A percentile compares a stretch with the other conserved stretches of the same genome.
These are phyloP conservation scores for Sitophilus oryzae DNA, from an alignment of 1,140 invertebrate species.

Conservation along the genomic window DNA sequence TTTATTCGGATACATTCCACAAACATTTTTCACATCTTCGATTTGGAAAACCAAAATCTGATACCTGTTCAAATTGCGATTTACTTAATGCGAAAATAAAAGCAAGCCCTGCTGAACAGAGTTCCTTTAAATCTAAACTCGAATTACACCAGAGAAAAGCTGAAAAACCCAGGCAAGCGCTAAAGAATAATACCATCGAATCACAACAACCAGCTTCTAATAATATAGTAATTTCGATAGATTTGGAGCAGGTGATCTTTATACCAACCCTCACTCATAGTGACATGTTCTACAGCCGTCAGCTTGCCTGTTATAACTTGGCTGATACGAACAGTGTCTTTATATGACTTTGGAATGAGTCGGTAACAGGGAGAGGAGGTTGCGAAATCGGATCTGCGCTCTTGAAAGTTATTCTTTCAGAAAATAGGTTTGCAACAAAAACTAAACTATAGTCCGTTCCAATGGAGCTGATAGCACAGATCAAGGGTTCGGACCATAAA, in stretches of 20 bases:
- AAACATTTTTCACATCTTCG: slow-evolving; percentile 3
- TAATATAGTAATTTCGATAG: slow-evolving; percentile 7
- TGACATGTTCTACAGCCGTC: slow-evolving; percentile 2
- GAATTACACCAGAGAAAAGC: slow-evolving; percentile 2
- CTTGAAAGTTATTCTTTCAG: background rate
- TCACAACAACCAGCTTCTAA: slow-evolving; percentile 8
- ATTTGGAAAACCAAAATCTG: slow-evolving; percentile 6
- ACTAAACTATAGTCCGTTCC: no score
- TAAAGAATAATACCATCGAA: slow-evolving; percentile 3
- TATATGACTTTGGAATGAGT: slow-evolving; percentile 7
- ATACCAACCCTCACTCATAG: slow-evolving; percentile 4
- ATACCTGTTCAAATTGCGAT: slow-evolving; percentile 2
- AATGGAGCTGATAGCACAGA: no score
- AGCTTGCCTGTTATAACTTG: background rate
- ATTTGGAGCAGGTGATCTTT: slow-evolving; percentile 5
- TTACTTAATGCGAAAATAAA: slow-evolving; percentile 9
- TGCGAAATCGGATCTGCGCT: background rate
- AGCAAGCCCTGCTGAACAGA: slow-evolving; percentile 5
- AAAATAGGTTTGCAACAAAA: slow-evolving; percentile 1
- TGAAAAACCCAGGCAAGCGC: slow-evolving; percentile 3
- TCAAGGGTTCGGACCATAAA: no score
- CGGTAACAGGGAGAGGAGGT: background rate
- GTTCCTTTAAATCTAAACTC: background rate
- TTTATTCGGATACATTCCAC: slow-evolving; percentile 4
- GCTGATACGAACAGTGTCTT: background rate